A percentile compares a stretch with the other conserved stretches of the same genome.
Evolutionary conservation across 1,140 invertebrate genomes (phyloP).

Genomic region (Euwallacea similis): DNA sequence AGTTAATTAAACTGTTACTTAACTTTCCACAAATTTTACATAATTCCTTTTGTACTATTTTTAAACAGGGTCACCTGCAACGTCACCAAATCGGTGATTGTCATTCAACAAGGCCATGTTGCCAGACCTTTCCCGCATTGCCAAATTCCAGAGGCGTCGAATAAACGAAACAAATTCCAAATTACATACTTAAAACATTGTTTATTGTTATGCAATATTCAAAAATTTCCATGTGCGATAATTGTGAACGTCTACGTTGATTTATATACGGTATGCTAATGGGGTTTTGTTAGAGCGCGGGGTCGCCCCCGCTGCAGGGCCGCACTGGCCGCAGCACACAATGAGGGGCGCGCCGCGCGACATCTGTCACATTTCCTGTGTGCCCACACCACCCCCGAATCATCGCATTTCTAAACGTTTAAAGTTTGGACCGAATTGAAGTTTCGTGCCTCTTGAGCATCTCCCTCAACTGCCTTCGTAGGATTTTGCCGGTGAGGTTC

Average conservation of each 20-base stretch:
- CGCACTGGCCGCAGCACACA: conserved; percentile 8
- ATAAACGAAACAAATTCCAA: neutral
- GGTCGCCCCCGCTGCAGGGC: conserved; percentile 20
- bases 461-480: conserved; percentile 57
- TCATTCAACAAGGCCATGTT: neutral
- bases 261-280: neutral
- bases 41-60: no score
- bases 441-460: neutral
- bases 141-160: neutral
- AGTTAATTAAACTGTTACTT: no score
- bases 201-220: no score
- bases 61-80: neutral
- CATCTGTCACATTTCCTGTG: conserved; percentile 36
- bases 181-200: neutral
- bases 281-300: neutral
- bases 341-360: conserved; percentile 29
- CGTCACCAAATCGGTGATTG: neutral
- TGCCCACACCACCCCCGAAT: conserved; percentile 26
- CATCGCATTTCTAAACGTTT: neutral
- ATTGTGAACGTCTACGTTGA: no score
- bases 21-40: no score
- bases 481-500: conserved; percentile 73
- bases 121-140: neutral
- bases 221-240: no score
- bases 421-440: no score